Conservation (phyloP, 1,140 invertebrate species). For the Arctopsyche grandis region DNA sequence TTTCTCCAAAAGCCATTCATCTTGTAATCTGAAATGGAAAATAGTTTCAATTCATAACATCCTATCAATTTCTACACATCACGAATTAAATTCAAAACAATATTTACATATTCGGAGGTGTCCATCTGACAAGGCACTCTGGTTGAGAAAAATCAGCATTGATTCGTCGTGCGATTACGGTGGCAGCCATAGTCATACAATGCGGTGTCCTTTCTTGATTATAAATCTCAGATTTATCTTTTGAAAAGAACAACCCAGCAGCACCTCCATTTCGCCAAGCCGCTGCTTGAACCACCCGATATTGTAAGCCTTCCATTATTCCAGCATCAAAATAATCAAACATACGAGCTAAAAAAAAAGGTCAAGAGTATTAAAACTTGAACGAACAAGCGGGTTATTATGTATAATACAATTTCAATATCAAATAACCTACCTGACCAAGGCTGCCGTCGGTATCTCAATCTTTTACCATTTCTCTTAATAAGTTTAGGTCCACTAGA, state of each 20-base stretch:
- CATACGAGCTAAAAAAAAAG: conserved; percentile 72
- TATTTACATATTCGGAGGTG: conserved; percentile 77
- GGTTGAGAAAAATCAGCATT: conserved; percentile 68
- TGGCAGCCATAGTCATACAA: conserved; percentile 71
- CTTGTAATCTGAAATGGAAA: conserved; percentile 65
- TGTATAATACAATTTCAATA: not conserved
- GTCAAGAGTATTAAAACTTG: conserved; percentile 2
- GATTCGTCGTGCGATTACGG: conserved; percentile 72
- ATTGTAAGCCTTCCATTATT: conserved; percentile 87
- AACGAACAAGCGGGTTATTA: not conserved
- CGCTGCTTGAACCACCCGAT: conserved; percentile 73
- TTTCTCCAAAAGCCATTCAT: conserved; percentile 72
- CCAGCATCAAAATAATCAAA: conserved; percentile 90
- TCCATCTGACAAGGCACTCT: conserved; percentile 74
- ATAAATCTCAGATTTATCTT: conserved; percentile 60
- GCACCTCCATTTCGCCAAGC: conserved; percentile 59
- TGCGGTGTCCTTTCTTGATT: conserved; percentile 38
- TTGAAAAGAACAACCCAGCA: conserved; percentile 64
- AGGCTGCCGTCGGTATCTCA: conserved; percentile 83
- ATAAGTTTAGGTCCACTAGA: conserved; percentile 76
- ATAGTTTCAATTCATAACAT: not conserved
- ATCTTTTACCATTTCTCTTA: conserved; percentile 85
- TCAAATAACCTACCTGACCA: conserved; percentile 74
- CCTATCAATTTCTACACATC: too few relatives aligned
- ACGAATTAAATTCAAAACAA: too few relatives aligned